Evolutionary conservation across 1,140 invertebrate genomes (phyloP).

Genomic region (Drosophila malerkotliana): DNA sequence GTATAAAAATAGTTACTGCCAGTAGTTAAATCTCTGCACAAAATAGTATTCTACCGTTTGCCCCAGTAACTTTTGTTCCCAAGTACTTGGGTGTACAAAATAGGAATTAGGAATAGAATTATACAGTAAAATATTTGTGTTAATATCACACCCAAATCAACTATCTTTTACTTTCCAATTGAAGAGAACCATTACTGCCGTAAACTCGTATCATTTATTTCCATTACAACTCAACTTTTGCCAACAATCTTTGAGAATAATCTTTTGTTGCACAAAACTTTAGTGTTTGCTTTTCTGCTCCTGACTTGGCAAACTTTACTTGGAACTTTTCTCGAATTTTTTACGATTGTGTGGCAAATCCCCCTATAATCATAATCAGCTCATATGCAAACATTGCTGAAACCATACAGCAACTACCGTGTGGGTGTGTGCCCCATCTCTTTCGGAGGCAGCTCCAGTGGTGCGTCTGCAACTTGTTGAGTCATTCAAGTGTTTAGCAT

Average conservation of each 20-base stretch:
- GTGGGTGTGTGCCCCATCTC: slow-evolving; percentile 46
- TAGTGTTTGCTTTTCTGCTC: neutral
- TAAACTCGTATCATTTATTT: slow-evolving; percentile 22
- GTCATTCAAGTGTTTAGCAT: slow-evolving; percentile 70
- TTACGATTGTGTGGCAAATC: slow-evolving; percentile 10
- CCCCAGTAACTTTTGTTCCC: neutral
- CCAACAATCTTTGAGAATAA: slow-evolving; percentile 6
- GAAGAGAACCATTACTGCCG: neutral
- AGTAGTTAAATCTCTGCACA: slow-evolving; percentile 28
- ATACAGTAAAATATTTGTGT: too few species aligned
- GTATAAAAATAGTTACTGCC: slow-evolving; percentile 47
- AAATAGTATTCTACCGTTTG: slow-evolving; percentile 3
- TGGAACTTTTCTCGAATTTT: slow-evolving; percentile 10
- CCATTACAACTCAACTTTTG: slow-evolving; percentile 15
- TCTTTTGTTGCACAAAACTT: slow-evolving; percentile 13
- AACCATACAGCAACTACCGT: slow-evolving; percentile 19
- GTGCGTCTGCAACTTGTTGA: slow-evolving; percentile 68
- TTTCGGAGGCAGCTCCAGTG: slow-evolving; percentile 3
- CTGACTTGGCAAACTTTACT: neutral
- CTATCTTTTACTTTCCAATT: neutral
- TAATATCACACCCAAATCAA: neutral
- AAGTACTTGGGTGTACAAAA: neutral
- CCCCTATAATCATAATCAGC: slow-evolving; percentile 39
- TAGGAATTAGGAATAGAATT: too few species aligned
- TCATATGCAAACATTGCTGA: slow-evolving; percentile 32